Evolutionary conservation across 2,888 invertebrate genomes (phyloP).

Genomic region (Uloborus plumipes): DNA sequence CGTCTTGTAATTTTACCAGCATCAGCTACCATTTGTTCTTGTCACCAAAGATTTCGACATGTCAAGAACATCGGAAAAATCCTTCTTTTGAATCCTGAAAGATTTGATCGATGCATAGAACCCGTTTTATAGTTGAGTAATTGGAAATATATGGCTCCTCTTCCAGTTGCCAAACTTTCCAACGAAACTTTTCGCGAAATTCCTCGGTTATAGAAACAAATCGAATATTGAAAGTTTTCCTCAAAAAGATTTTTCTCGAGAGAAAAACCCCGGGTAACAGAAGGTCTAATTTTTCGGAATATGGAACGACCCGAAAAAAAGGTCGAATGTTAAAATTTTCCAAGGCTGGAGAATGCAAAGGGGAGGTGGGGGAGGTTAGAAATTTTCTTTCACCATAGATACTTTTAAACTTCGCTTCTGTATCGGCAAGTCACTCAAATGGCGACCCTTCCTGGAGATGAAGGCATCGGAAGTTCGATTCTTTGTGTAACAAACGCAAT

Average conservation of each 20-base stretch:
- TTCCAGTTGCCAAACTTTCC: no score
- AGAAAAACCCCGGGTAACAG: neutral
- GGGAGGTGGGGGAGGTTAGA: slow-evolving; percentile 8
- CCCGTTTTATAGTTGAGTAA: no score
- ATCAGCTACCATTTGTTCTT: no score
- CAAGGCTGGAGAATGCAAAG: neutral
- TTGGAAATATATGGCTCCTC: no score
- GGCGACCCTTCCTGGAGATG: neutral
- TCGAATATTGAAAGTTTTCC: slow-evolving; percentile 38
- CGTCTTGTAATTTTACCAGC: no score
- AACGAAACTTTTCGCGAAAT: neutral
- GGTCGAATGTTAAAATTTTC: slow-evolving; percentile 1
- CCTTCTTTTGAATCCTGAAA: no score
- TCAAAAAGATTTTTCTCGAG: neutral
- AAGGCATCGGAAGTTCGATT: no score
- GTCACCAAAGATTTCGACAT: no score
- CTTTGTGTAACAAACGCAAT: no score
- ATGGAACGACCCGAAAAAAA: slow-evolving; percentile 12
- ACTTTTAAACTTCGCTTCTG: slow-evolving; percentile 61
- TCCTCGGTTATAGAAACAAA: slow-evolving; percentile 18
- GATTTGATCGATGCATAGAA: no score
- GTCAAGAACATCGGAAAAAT: no score
- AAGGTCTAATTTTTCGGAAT: slow-evolving; percentile 29
- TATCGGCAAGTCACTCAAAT: slow-evolving; percentile 62
- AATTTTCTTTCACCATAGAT: slow-evolving; percentile 48